Percentiles rank a stretch among this genome's conserved stretches.
These are phyloP conservation scores for Cheilosia impressa DNA, from an alignment of 2,888 invertebrate genomes.

Conservation along the genomic window DNA sequence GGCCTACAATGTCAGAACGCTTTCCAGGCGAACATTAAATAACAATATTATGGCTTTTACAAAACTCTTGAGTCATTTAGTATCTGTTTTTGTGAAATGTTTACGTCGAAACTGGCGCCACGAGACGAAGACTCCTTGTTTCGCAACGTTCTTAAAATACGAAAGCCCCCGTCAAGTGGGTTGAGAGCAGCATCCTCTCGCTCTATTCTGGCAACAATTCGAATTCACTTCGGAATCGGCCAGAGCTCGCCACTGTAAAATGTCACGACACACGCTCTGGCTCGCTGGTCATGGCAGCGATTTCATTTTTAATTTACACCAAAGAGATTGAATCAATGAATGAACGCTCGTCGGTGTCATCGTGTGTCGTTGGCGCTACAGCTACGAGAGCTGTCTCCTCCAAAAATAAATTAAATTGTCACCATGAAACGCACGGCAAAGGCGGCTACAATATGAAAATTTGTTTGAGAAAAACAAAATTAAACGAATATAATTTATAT, in stretches of 20 bases:
- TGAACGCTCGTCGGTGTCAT: slow-evolving; percentile 31
- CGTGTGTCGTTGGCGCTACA: slow-evolving; percentile 12
- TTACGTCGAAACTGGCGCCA: slow-evolving; percentile 54
- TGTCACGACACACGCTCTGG: slow-evolving; percentile 19
- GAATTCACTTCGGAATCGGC: slow-evolving; percentile 10
- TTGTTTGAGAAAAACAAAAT: slow-evolving; percentile 40
- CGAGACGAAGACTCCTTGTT: slow-evolving; percentile 34
- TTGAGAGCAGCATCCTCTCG: slow-evolving; percentile 21
- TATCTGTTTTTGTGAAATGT: slow-evolving; percentile 17
- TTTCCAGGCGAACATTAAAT: slow-evolving; percentile 66
- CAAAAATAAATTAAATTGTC: slow-evolving; percentile 64
- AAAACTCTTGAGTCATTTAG: slow-evolving; percentile 35
- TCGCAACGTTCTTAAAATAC: slow-evolving; percentile 51
- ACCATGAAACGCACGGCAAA: slow-evolving; percentile 46
- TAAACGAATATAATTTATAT: slow-evolving; percentile 64
- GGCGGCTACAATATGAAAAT: not conserved
- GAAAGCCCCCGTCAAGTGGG: slow-evolving; percentile 46
- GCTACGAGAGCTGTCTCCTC: slow-evolving; percentile 33
- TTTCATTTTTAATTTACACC: slow-evolving; percentile 50
- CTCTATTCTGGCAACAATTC: not conserved
- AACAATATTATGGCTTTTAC: slow-evolving; percentile 66
- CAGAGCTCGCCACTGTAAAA: not conserved
- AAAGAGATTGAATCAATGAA: slow-evolving; percentile 68
- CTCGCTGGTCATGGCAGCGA: slow-evolving; percentile 13
- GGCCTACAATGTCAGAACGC: slow-evolving; percentile 67